Evolutionary conservation across 2,113 vertebrate genomes (phyloP).

Genomic region (Sapayoa aenigma): DNA sequence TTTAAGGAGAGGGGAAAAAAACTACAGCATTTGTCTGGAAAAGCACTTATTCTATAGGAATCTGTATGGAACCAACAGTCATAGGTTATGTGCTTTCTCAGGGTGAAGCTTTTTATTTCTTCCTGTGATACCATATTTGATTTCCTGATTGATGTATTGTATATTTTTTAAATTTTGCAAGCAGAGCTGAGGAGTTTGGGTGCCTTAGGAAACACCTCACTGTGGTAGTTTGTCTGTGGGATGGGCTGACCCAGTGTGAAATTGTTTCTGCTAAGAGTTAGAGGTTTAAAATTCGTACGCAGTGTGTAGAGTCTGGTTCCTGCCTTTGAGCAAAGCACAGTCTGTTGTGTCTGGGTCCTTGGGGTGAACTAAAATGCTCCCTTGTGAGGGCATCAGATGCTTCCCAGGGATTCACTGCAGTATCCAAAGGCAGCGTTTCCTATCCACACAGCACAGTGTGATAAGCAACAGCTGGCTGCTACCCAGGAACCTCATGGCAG

Average conservation of each 20-base stretch:
- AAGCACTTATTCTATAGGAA: neutral
- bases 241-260: neutral
- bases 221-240: neutral
- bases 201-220: neutral
- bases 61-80: neutral
- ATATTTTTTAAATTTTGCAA: neutral
- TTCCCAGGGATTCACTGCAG: neutral
- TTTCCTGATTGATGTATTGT: neutral
- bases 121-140: neutral
- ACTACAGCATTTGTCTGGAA: neutral
- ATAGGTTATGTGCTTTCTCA: neutral
- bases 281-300: neutral
- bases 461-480: constrained; percentile 31
- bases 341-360: neutral
- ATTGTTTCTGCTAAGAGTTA: neutral
- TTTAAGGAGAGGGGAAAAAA: constrained; percentile 6
- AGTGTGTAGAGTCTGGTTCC: neutral
- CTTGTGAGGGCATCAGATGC: neutral
- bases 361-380: neutral
- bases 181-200: neutral
- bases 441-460: neutral
- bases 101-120: neutral
- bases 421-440: neutral
- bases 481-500: neutral
- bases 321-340: neutral